Conservation (phyloP, 2,797 vertebrate genomes). For the Sebastes trivittatus region DNA sequence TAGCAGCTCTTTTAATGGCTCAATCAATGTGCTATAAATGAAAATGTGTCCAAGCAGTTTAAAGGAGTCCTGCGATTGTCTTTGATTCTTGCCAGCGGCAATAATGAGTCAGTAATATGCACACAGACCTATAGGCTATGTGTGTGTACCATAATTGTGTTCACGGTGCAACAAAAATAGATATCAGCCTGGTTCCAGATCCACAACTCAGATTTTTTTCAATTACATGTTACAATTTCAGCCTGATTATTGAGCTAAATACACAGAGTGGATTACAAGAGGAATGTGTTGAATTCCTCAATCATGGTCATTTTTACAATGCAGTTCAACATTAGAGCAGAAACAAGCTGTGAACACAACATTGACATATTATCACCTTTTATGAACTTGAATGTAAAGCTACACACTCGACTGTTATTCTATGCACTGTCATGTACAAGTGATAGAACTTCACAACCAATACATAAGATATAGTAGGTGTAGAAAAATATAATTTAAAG, state of each 20-base stretch:
- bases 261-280: not conserved
- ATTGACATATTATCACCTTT: no score
- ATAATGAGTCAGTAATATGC: not conserved
- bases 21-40: slow-evolving; percentile 1
- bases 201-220: not conserved
- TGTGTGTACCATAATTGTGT: not conserved
- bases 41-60: slow-evolving; percentile 5
- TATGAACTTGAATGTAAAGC: no score
- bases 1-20: not conserved
- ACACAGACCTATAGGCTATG: not conserved
- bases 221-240: not conserved
- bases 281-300: not conserved
- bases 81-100: slow-evolving; percentile 12
- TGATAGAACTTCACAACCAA: not conserved
- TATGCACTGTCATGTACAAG: no score
- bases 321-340: not conserved
- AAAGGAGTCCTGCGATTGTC: not conserved
- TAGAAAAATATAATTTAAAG: not conserved
- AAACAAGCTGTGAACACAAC: no score
- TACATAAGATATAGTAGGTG: not conserved
- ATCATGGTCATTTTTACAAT: not conserved
- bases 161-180: not conserved
- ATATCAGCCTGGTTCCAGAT: not conserved
- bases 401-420: no score
- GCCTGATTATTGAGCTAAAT: not conserved